These are phyloP conservation scores for Ellobius talpinus DNA, from an alignment of 2,113 vertebrate genomes.

Conservation along the genomic window DNA sequence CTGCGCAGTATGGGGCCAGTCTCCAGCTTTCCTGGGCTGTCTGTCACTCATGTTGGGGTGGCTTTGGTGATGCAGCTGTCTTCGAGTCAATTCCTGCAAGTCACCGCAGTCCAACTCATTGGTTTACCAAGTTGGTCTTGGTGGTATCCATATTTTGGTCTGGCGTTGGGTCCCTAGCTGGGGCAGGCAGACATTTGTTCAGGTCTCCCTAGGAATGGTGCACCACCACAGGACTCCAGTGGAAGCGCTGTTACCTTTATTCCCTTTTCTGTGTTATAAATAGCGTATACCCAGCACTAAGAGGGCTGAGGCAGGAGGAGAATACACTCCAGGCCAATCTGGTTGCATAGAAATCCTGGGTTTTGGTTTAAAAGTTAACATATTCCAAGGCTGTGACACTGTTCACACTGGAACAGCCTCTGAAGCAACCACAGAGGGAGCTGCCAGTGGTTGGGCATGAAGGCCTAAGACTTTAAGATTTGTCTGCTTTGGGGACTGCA, in stretches of 20 bases:
- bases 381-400: not conserved
- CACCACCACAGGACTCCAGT: not conserved
- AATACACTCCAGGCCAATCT: not conserved
- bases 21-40: not conserved
- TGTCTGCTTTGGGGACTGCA: not conserved
- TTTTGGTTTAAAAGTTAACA: not conserved
- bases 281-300: not conserved
- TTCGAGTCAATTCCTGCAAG: not conserved
- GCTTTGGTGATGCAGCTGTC: not conserved
- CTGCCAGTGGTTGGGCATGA: not conserved
- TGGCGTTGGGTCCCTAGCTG: not conserved
- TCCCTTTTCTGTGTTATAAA: not conserved
- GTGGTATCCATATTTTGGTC: not conserved
- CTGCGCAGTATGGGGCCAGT: too few relatives aligned
- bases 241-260: too few relatives aligned
- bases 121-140: not conserved
- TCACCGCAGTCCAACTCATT: not conserved
- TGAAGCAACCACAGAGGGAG: too few relatives aligned
- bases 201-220: not conserved
- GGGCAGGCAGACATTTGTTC: not conserved
- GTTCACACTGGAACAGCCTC: not conserved
- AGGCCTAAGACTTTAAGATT: not conserved
- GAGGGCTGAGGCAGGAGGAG: not conserved
- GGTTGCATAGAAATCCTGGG: not conserved
- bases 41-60: not conserved